Percentiles rank a stretch among this genome's conserved stretches.
phyloP scores from a whole-genome alignment of 2,113 vertebrate genomes.

The Perca flavescens region DNA sequence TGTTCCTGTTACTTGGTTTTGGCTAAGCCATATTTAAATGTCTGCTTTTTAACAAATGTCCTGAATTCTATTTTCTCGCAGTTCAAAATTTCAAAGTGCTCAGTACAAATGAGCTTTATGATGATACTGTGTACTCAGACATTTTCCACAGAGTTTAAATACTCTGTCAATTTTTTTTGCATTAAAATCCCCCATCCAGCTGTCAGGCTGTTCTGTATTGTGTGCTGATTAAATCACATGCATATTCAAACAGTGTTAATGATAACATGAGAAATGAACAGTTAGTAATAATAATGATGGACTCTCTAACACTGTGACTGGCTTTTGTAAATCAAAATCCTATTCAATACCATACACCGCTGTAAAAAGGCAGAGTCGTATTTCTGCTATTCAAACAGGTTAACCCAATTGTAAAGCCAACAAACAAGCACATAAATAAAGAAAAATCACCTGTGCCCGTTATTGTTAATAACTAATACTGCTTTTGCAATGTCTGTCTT shows the following conservation, averaged over 20 bases:
- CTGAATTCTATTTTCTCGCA: background rate
- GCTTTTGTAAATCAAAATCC: constrained; percentile 14
- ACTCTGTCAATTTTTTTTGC: constrained; percentile 12
- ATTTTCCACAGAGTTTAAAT: background rate
- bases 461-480: constrained; percentile 2
- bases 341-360: background rate
- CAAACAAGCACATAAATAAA: constrained; percentile 7
- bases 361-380: background rate
- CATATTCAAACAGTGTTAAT: constrained; percentile 34
- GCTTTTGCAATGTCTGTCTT: background rate
- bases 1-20: background rate
- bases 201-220: background rate
- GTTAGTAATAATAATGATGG: background rate
- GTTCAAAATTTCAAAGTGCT: constrained; percentile 2
- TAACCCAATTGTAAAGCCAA: background rate
- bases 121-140: background rate
- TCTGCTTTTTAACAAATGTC: constrained; percentile 18
- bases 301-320: background rate
- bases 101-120: background rate
- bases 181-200: constrained; percentile 1
- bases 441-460: background rate
- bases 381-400: constrained; percentile 1
- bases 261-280: constrained; percentile 2
- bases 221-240: background rate
- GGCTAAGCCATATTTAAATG: constrained; percentile 1